Evolutionary conservation across 2,113 vertebrate genomes (phyloP).

Genomic region (Sphyrna mokarran): DNA sequence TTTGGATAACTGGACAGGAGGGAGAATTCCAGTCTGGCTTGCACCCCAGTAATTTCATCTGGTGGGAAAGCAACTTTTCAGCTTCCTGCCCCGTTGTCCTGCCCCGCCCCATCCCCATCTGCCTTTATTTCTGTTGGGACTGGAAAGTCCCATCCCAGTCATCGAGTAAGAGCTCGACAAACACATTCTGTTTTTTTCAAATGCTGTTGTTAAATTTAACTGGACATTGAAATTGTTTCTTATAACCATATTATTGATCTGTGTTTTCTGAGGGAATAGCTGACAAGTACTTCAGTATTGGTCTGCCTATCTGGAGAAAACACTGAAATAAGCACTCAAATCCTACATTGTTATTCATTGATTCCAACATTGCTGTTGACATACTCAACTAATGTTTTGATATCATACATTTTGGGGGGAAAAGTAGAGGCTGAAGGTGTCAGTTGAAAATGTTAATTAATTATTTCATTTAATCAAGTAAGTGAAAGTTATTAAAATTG

Average conservation of each 20-base stretch:
- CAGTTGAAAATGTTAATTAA: conserved; percentile 6
- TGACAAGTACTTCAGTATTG: background rate
- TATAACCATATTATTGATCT: background rate
- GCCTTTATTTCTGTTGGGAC: too few species aligned
- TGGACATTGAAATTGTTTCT: background rate
- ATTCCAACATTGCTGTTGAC: background rate
- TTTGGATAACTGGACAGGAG: too few species aligned
- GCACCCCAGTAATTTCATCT: too few species aligned
- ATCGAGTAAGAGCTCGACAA: background rate
- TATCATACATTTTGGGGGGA: background rate
- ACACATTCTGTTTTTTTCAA: background rate
- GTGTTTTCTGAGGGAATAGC: background rate
- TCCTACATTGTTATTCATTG: too few species aligned
- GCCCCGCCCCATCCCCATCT: too few species aligned
- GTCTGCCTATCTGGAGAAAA: too few species aligned
- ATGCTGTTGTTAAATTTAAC: background rate
- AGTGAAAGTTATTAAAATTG: conserved; percentile 28
- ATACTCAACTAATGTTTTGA: background rate
- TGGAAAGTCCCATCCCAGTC: too few species aligned
- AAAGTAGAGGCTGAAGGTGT: background rate
- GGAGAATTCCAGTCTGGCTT: too few species aligned
- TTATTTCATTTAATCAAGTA: background rate
- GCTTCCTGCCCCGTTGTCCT: too few species aligned
- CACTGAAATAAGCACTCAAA: background rate
- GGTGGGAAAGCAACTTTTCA: too few species aligned